Evolutionary conservation across 1,140 invertebrate species (phyloP).

Genomic region (Saccostrea echinata): DNA sequence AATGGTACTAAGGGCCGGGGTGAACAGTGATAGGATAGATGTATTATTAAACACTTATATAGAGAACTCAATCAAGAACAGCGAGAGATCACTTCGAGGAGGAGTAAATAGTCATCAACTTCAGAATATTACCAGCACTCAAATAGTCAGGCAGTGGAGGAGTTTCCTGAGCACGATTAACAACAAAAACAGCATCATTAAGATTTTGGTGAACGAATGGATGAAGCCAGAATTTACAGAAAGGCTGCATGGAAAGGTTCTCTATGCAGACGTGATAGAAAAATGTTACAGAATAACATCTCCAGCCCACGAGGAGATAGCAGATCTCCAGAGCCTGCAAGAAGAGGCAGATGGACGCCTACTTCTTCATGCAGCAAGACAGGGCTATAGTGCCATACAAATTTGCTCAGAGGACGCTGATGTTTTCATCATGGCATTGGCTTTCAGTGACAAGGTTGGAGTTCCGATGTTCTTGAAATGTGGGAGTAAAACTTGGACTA

Average conservation of each 20-base stretch:
- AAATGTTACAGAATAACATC: slow-evolving; percentile 34
- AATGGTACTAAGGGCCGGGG: slow-evolving; percentile 1
- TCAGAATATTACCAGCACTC: background rate
- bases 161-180: slow-evolving; percentile 29
- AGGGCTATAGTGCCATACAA: slow-evolving; percentile 25
- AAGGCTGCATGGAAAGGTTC: slow-evolving; percentile 27
- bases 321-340: slow-evolving; percentile 42
- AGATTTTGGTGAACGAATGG: slow-evolving; percentile 52
- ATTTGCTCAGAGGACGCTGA: slow-evolving; percentile 47
- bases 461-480: slow-evolving; percentile 30
- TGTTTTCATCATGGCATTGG: slow-evolving; percentile 50
- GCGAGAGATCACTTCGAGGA: too few species aligned
- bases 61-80: slow-evolving; percentile 45
- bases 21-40: slow-evolving; percentile 39
- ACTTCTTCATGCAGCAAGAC: slow-evolving; percentile 46
- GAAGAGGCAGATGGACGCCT: slow-evolving; percentile 58
- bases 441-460: background rate
- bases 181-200: slow-evolving; percentile 49
- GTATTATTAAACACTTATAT: slow-evolving; percentile 52
- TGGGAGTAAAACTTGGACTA: slow-evolving; percentile 18
- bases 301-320: background rate
- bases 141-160: background rate
- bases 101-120: background rate
- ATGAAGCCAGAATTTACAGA: background rate
- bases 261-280: slow-evolving; percentile 28